Conservation (phyloP, 2,797 vertebrate species). For the Eospalax fontanierii region DNA sequence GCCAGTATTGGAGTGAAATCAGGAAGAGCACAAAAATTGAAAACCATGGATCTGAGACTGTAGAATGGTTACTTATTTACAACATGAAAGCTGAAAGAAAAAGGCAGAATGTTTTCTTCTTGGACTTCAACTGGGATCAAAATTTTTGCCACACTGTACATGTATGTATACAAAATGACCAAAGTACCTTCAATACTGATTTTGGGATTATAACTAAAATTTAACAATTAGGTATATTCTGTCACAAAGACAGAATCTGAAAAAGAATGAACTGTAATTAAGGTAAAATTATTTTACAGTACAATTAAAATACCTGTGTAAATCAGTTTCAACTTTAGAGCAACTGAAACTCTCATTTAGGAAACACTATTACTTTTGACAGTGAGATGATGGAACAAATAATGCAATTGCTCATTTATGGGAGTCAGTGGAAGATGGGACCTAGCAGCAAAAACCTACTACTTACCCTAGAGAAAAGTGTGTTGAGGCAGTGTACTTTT, state of each 20-base stretch:
- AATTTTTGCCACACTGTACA: not conserved
- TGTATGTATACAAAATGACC: not conserved
- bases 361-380: not conserved
- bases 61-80: not conserved
- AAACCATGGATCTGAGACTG: not conserved
- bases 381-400: not conserved
- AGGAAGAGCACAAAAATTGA: not conserved
- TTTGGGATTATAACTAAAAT: conserved; percentile 10
- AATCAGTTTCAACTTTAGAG: conserved; percentile 1
- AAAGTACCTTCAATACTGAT: not conserved
- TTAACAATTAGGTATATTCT: conserved; percentile 2
- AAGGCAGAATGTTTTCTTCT: not conserved
- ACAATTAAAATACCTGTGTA: conserved; percentile 5
- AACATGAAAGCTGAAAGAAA: not conserved
- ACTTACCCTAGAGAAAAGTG: conserved; percentile 98
- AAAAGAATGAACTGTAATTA: conserved; percentile 33
- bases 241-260: conserved; percentile 37
- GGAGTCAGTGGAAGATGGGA: not conserved
- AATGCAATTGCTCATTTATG: not conserved
- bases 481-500: conserved; percentile 99
- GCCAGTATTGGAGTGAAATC: not conserved
- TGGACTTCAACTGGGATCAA: not conserved
- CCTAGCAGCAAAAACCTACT: not conserved
- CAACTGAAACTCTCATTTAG: conserved; percentile 30
- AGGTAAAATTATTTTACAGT: conserved; percentile 47